These are phyloP conservation scores for Aphelenchoides fujianensis DNA, from an alignment of 1,140 invertebrate genomes.

Conservation along the genomic window DNA sequence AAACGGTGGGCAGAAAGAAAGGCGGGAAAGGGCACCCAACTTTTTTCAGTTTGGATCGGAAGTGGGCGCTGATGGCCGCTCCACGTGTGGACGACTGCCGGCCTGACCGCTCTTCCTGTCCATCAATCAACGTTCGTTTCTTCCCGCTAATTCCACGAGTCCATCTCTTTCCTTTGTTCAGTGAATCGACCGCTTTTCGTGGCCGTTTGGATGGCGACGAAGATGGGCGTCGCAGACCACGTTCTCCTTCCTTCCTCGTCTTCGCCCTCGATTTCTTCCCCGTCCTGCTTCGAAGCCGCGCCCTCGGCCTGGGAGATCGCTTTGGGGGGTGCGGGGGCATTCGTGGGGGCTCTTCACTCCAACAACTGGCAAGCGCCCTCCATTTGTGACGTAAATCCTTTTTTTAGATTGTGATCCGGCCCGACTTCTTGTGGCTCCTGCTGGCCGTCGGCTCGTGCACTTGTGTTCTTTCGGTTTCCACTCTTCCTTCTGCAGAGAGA, in stretches of 20 bases:
- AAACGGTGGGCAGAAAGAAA: not conserved
- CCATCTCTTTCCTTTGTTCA: too few relatives aligned
- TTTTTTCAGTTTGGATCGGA: too few relatives aligned
- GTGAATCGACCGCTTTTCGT: not conserved
- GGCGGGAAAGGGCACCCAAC: too few relatives aligned
- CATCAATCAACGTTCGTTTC: constrained; percentile 14
- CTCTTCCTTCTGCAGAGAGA: too few relatives aligned
- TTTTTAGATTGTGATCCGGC: too few relatives aligned
- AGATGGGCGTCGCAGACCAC: not conserved
- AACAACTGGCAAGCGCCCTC: too few relatives aligned
- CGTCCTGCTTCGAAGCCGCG: not conserved
- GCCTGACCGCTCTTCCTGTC: not conserved
- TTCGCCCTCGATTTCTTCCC: not conserved
- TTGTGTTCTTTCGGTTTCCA: too few relatives aligned
- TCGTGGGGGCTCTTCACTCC: not conserved
- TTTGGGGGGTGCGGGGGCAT: not conserved
- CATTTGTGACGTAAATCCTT: too few relatives aligned
- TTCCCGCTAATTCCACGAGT: not conserved
- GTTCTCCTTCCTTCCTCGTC: not conserved
- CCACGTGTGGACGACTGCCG: not conserved
- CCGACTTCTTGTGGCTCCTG: too few relatives aligned
- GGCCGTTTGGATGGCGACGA: not conserved
- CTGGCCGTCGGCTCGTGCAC: too few relatives aligned
- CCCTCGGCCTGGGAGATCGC: not conserved
- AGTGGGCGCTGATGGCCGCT: too few relatives aligned